phyloP scores from a whole-genome alignment of 92 coral and sea anemone genomes.

The Blastomussa wellsi region DNA sequence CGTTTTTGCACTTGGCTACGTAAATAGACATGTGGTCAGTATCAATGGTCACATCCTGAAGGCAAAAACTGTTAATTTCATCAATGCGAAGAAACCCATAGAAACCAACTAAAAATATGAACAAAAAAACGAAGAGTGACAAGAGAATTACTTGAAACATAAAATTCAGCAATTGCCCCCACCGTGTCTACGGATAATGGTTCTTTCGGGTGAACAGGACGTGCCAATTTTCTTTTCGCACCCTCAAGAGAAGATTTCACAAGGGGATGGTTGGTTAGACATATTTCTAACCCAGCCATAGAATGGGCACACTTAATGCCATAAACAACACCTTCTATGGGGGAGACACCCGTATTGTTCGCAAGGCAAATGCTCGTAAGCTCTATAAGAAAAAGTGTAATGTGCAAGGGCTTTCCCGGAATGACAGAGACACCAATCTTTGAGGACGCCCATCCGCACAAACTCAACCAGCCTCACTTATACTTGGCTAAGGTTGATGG shows the following conservation, averaged over 20 bases:
- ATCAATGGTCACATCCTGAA: not conserved
- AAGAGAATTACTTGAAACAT: constrained; percentile 36
- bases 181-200: constrained; percentile 16
- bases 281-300: constrained; percentile 37
- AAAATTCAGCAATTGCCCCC: constrained; percentile 25
- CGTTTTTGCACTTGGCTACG: constrained; percentile 13
- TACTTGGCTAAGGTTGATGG: constrained; percentile 39
- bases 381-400: constrained; percentile 39
- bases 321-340: constrained; percentile 16
- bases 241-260: constrained; percentile 58
- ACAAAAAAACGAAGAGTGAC: constrained; percentile 56
- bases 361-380: not conserved
- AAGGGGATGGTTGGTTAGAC: constrained; percentile 58
- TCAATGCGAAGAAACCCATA: constrained; percentile 57
- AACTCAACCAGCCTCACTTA: constrained; percentile 22
- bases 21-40: not conserved
- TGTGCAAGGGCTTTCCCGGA: constrained; percentile 45
- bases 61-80: not conserved
- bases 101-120: constrained; percentile 62
- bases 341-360: constrained; percentile 1
- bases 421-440: constrained; percentile 30
- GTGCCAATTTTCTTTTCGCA: constrained; percentile 44
- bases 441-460: constrained; percentile 13
- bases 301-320: constrained; percentile 52
- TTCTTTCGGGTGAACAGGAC: constrained; percentile 38